These are phyloP conservation scores for Autographa pulchrina DNA, from an alignment of 2,888 invertebrate species.

Conservation along the genomic window DNA sequence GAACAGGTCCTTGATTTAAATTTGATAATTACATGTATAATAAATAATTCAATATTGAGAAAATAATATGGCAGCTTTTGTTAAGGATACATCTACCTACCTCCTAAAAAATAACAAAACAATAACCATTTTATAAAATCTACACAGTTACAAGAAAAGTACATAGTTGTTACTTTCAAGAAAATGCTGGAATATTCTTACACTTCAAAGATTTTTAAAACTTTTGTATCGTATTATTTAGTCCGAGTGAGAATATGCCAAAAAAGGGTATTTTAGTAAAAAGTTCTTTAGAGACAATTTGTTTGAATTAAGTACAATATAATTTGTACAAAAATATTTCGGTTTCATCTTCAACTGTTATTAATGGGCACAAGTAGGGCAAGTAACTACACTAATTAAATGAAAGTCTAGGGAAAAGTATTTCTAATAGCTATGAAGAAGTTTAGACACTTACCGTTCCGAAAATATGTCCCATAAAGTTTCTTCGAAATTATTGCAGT, in stretches of 20 bases:
- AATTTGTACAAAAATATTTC: background rate
- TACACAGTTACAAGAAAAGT: background rate
- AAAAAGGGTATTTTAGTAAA: background rate
- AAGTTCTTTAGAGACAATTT: background rate
- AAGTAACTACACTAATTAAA: conserved; percentile 27
- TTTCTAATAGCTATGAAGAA: conserved; percentile 32
- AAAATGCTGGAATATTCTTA: background rate
- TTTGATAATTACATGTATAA: background rate
- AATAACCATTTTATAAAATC: background rate
- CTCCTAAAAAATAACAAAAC: background rate
- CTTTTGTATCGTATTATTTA: background rate
- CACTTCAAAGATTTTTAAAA: background rate
- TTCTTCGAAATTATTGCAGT: conserved; percentile 48
- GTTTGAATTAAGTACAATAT: background rate
- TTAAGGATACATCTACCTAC: background rate
- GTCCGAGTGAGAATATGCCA: background rate
- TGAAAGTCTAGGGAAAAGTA: conserved; percentile 41
- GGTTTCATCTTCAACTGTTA: background rate
- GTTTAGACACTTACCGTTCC: conserved; percentile 65
- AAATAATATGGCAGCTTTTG: background rate
- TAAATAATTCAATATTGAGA: background rate
- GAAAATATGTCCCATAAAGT: conserved; percentile 70
- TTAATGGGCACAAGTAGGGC: conserved; percentile 33
- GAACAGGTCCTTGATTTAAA: too few relatives aligned
- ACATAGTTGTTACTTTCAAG: background rate